Conservation (phyloP, 2,113 vertebrate species). For the Lampris megalopsis region DNA sequence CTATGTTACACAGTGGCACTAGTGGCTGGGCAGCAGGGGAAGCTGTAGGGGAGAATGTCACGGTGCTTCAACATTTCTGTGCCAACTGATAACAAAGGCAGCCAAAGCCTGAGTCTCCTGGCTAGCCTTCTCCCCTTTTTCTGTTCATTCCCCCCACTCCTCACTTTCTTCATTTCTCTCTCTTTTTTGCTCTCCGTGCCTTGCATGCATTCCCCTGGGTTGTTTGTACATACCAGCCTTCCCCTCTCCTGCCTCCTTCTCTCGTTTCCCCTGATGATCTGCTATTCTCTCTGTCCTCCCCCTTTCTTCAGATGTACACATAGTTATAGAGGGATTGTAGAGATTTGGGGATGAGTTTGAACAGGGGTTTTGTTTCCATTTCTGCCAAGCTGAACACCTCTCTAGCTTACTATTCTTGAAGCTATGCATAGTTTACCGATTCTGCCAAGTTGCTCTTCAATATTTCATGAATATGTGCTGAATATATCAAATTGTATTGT, state of each 20-base stretch:
- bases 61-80: conserved; percentile 77
- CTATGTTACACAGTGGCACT: conserved; percentile 20
- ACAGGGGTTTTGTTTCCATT: too few species aligned
- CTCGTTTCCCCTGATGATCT: not conserved
- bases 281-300: conserved; percentile 9
- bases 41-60: conserved; percentile 70
- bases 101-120: conserved; percentile 57
- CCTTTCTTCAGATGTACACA: not conserved
- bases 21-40: conserved; percentile 57
- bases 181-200: conserved; percentile 7
- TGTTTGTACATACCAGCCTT: conserved; percentile 16
- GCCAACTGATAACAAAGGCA: conserved; percentile 73
- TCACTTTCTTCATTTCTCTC: conserved; percentile 27
- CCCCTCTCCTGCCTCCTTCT: conserved; percentile 2
- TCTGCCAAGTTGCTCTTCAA: too few species aligned
- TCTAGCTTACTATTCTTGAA: too few species aligned
- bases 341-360: too few species aligned
- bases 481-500: too few species aligned
- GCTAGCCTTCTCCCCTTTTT: conserved; percentile 43
- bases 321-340: too few species aligned
- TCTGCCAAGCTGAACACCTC: too few species aligned
- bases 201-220: conserved; percentile 19
- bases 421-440: too few species aligned
- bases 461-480: too few species aligned
- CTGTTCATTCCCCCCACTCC: conserved; percentile 52